These are phyloP conservation scores for Caretta caretta DNA, from an alignment of 2,113 vertebrate genomes.

Conservation along the genomic window DNA sequence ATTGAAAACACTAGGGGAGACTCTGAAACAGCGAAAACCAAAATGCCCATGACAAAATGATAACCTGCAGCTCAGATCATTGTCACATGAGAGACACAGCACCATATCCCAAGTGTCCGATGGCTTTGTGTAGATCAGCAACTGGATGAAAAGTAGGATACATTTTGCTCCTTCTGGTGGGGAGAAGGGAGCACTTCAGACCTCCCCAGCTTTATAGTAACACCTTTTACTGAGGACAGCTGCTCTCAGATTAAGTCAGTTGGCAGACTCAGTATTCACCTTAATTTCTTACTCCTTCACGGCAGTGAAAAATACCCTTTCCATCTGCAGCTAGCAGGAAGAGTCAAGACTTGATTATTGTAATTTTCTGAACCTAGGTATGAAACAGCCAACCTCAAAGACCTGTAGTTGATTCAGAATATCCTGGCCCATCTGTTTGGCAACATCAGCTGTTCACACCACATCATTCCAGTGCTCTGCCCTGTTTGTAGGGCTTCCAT, in stretches of 20 bases:
- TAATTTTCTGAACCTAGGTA: background rate
- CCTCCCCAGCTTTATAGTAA: background rate
- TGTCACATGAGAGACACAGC: background rate
- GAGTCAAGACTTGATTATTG: background rate
- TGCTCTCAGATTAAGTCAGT: background rate
- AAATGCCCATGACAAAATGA: background rate
- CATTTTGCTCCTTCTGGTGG: background rate
- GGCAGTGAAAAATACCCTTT: background rate
- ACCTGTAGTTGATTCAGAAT: background rate
- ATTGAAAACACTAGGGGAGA: background rate
- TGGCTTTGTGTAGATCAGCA: background rate
- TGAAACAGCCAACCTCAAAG: background rate
- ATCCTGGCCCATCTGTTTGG: accelerated
- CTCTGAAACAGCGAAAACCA: background rate
- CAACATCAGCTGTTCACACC: accelerated
- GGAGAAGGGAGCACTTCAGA: background rate
- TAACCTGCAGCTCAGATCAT: background rate
- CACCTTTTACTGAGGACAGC: background rate
- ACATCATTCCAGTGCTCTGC: background rate
- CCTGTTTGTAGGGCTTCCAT: background rate
- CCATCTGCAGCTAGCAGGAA: background rate
- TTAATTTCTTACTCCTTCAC: background rate
- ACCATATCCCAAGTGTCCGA: background rate
- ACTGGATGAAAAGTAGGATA: background rate
- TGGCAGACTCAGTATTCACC: background rate